phyloP scores from a whole-genome alignment of 2,888 invertebrate genomes.

The Tethea ocularis region DNA sequence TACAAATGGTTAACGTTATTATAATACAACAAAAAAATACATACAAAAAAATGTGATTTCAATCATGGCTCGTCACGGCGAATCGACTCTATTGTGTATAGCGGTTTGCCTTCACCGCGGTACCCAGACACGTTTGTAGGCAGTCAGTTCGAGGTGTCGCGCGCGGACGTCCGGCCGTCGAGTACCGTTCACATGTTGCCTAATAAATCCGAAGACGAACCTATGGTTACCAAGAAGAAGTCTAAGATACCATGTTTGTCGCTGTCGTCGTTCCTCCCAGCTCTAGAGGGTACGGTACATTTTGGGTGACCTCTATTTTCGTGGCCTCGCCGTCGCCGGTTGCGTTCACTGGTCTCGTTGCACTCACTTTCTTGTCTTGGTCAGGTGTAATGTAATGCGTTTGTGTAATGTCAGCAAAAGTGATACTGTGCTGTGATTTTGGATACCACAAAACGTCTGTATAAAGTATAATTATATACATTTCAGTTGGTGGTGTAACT shows the following conservation, averaged over 20 bases:
- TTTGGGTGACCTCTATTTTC: conserved; percentile 66
- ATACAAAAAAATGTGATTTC: conserved; percentile 7
- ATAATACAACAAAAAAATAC: not conserved
- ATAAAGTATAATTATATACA: not conserved
- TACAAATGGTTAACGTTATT: not conserved
- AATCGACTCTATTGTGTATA: conserved; percentile 51
- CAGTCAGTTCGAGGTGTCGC: conserved; percentile 69
- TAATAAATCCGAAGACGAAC: conserved; percentile 70
- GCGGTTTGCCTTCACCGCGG: conserved; percentile 65
- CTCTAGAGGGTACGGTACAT: conserved; percentile 74
- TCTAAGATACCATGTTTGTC: conserved; percentile 80
- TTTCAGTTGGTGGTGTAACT: not conserved
- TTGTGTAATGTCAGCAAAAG: conserved; percentile 60
- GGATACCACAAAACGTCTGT: conserved; percentile 19
- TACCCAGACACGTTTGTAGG: conserved; percentile 69
- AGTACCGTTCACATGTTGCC: conserved; percentile 68
- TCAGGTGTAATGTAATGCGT: conserved; percentile 75
- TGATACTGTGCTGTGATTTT: conserved; percentile 55
- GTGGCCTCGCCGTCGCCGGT: conserved; percentile 73
- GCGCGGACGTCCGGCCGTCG: conserved; percentile 70
- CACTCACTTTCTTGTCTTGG: conserved; percentile 80
- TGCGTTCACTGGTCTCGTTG: conserved; percentile 76
- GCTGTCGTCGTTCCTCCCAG: conserved; percentile 75
- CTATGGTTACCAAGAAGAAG: conserved; percentile 80
- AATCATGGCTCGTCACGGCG: conserved; percentile 37